Evolutionary conservation across 2,797 vertebrate species (phyloP).

Genomic region (Parauchenoglanis punctatus): DNA sequence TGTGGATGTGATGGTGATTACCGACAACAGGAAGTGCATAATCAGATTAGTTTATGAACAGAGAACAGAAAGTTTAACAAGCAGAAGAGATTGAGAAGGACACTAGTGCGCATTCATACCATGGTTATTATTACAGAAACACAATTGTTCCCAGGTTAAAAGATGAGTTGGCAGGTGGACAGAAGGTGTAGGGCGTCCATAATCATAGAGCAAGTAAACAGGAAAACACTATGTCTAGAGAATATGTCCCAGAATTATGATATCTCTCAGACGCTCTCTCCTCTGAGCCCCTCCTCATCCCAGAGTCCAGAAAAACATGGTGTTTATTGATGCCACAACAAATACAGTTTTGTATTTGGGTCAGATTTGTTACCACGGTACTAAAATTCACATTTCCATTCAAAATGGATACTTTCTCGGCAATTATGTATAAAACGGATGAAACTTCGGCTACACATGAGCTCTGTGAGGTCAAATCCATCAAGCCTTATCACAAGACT

Average conservation of each 20-base stretch:
- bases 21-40: slow-evolving; percentile 19
- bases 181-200: no score
- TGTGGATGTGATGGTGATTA: slow-evolving; percentile 4
- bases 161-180: background rate
- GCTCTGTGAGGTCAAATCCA: background rate
- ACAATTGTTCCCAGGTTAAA: background rate
- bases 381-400: background rate
- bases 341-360: background rate
- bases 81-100: background rate
- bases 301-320: background rate
- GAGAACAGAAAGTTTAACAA: slow-evolving; percentile 23
- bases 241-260: background rate
- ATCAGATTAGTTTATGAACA: slow-evolving; percentile 17
- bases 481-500: background rate
- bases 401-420: background rate
- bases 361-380: background rate
- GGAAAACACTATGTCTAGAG: background rate
- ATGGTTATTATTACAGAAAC: background rate
- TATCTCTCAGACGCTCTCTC: background rate
- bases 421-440: no score
- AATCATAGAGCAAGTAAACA: background rate
- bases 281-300: background rate
- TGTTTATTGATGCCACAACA: no score
- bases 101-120: background rate
- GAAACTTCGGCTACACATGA: no score